phyloP scores from a whole-genome alignment of 2,113 vertebrate species.

The Carlito syrichta region DNA sequence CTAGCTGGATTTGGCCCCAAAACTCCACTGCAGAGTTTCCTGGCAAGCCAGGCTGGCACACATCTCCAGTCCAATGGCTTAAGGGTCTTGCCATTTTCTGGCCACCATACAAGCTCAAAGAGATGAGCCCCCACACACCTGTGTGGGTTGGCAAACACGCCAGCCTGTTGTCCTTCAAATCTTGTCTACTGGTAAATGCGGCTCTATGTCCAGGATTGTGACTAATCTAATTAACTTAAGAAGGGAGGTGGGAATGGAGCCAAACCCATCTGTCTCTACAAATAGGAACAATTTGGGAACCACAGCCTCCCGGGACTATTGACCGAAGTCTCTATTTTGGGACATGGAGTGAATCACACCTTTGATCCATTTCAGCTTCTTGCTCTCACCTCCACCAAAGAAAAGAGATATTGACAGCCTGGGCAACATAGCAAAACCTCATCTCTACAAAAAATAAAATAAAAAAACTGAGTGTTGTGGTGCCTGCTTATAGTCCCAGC shows the following conservation, averaged over 20 bases:
- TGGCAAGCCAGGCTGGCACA: background rate
- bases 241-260: background rate
- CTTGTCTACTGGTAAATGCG: background rate
- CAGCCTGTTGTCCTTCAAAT: background rate
- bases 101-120: background rate
- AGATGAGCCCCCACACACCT: background rate
- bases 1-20: background rate
- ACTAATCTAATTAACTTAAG: background rate
- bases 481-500: too few species aligned
- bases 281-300: background rate
- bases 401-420: background rate
- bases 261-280: background rate
- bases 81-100: background rate
- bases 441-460: too few species aligned
- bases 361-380: background rate
- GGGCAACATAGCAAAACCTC: too few species aligned
- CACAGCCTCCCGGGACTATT: background rate
- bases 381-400: background rate
- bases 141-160: background rate
- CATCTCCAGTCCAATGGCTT: background rate
- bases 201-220: background rate
- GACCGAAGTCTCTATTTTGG: constrained; percentile 2
- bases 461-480: too few species aligned
- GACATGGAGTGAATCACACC: background rate
- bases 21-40: background rate